Percentiles rank a stretch among this genome's conserved stretches.
phyloP scores from a whole-genome alignment of 2,797 vertebrate species.

The Cryptoblepharus egeriae region DNA sequence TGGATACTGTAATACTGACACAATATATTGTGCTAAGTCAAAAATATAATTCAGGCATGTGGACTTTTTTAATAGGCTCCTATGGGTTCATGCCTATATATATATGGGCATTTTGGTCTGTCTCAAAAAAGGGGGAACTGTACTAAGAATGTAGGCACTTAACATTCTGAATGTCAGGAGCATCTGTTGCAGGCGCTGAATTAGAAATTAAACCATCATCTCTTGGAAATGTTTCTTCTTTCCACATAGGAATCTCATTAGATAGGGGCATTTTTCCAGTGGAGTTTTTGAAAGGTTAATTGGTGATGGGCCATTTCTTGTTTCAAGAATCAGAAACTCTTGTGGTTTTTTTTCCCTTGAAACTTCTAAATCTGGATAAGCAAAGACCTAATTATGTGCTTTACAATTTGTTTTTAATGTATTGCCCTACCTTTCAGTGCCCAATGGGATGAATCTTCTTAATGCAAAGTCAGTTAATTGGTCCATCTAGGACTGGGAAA shows the following conservation, averaged over 20 bases:
- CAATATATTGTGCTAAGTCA: not conserved
- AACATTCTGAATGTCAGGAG: conserved; percentile 22
- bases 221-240: conserved; percentile 3
- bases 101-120: conserved; percentile 31
- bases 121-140: conserved; percentile 27
- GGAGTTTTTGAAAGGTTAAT: conserved; percentile 26
- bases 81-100: not conserved
- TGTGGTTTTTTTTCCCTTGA: conserved; percentile 1
- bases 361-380: not conserved
- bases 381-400: not conserved
- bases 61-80: conserved; percentile 13
- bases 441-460: no score
- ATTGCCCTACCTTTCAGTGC: no score
- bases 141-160: conserved; percentile 25
- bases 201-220: conserved; percentile 33
- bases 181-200: conserved; percentile 21
- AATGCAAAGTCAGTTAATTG: no score
- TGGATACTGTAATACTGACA: conserved; percentile 3
- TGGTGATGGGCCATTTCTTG: not conserved
- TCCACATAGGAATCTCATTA: conserved; percentile 21
- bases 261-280: conserved; percentile 9
- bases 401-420: not conserved
- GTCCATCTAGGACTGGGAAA: no score
- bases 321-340: conserved; percentile 3
- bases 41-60: not conserved